Base-by-base conservation (phyloP, 2,113 vertebrate genomes). In the Otolemur garnettii region DNA sequence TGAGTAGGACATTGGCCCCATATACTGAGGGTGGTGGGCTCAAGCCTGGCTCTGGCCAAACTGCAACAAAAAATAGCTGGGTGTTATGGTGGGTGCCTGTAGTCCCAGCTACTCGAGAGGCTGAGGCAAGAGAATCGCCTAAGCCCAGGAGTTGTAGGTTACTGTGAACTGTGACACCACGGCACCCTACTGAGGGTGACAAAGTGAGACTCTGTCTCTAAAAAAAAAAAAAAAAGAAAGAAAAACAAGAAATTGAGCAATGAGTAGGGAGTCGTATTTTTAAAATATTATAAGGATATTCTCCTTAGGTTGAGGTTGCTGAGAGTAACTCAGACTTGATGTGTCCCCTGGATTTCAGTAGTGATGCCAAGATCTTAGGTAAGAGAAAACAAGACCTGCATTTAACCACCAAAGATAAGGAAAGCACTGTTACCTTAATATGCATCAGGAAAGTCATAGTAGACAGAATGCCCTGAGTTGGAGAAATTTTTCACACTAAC, bases 161-260 rank as follows among this genome's bases (percentile, higher is more conserved):
- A 38, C 38, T 38, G 38, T 38, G 38, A 38, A 4, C 38, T 38
- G 38, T 38, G 38, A 38, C 38, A 38, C 38, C 38, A 38, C 38
- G 4, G 4, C 38, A 38, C 38, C 38, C 38, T 38, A 38, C 38
- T 38, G 38, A 38, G 38, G 38, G 38, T 38, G 38, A 38, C 38
- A 38, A 38, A 38, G 38, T 38, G 38, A 38, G 38, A 38, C 38
- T 38, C 3, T 38, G 3, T 38, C 38, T 38, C n/a, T n/a, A n/a
- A n/a, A 38, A 38, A 38, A 38, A 38, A 38, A 38, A 38, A 38
- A 38, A 4, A 38, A 38, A 38, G 38, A 38, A 38, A 38, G 38
- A 38, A 38, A 38, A 78, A 94, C 10, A 42, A 78, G 26, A 93
- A 74, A 77, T 30, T 91, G 74, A 78, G 42, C 26, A 94, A 83